phyloP scores from a whole-genome alignment of 1,140 invertebrate genomes.

The Drosophila triauraria region DNA sequence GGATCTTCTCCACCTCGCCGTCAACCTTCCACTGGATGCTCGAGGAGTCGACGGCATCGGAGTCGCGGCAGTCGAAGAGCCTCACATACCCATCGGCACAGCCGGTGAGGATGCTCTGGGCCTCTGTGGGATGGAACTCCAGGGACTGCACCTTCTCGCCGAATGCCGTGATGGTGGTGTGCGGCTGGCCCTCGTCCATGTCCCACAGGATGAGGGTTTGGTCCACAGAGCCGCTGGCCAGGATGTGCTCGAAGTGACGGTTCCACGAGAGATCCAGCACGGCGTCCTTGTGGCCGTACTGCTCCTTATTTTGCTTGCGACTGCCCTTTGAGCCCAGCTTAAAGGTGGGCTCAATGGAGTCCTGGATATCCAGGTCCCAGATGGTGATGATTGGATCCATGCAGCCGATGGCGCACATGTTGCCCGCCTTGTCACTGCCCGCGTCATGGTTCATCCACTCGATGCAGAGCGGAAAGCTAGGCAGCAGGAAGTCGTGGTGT shows the following conservation, averaged over 20 bases:
- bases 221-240: slow-evolving; percentile 97
- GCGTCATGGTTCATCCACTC: slow-evolving; percentile 96
- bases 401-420: slow-evolving; percentile 95
- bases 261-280: slow-evolving; percentile 98
- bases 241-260: slow-evolving; percentile 90
- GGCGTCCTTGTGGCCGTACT: slow-evolving; percentile 94
- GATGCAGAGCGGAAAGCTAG: slow-evolving; percentile 95
- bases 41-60: slow-evolving; percentile 85
- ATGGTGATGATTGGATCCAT: slow-evolving; percentile 97
- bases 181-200: slow-evolving; percentile 91
- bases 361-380: slow-evolving; percentile 97
- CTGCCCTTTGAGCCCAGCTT: slow-evolving; percentile 92
- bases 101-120: slow-evolving; percentile 92
- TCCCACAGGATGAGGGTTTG: slow-evolving; percentile 97
- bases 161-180: slow-evolving; percentile 91
- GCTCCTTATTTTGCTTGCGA: slow-evolving; percentile 89
- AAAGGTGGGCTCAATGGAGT: slow-evolving; percentile 94
- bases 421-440: slow-evolving; percentile 87
- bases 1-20: slow-evolving; percentile 95
- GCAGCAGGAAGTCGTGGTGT: slow-evolving; percentile 96
- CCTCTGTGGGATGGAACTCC: slow-evolving; percentile 94
- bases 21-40: slow-evolving; percentile 90
- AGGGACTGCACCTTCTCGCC: slow-evolving; percentile 94
- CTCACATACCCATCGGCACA: slow-evolving; percentile 89
- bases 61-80: slow-evolving; percentile 92